Base-by-base conservation (phyloP, 2,888 invertebrate genomes). In the Volucella zonaria region DNA sequence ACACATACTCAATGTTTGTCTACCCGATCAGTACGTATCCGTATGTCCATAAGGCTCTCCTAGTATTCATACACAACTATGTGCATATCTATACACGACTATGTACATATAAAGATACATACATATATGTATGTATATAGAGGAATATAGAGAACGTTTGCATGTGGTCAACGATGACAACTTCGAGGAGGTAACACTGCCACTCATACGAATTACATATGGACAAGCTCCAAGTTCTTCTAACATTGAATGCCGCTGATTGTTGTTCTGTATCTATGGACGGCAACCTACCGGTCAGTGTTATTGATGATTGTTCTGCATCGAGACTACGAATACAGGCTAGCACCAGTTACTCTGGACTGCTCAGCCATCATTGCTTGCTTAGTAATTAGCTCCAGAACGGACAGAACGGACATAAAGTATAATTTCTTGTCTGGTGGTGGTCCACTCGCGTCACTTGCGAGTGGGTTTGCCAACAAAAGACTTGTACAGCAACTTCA, bases 331-430 rank as follows among this genome's bases (percentile, higher is more conserved):
- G 12, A 54, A 10, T 12, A 45, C 74, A 54, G 42, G 47, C 66
- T 64, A 62, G 51, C 43, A 58, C 42, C 66, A 61, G 15, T 23
- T 31, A 23, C 18, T 77, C 15, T 61, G 52, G 31, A 10, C 12
- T 11, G 62, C 47, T 66, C 82, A 73, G 59, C 56, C 73, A 56
- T 77, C 62, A 62, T 79, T 82, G 74, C 80, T 83, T 83, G 80
- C 71, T 83, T 80, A 83, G 83, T 83, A 83, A 83, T 83, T 83
- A 83, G 83, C 80, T 75, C 80, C 80, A 80, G 79, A 83, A 83
- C 80, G 83, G 61, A 80, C 80, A 80, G 79, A 83, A 83, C 76
- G 83, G 66, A 80, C 83, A 76, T 79, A 80, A 75, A 80, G 75
- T 83, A 83, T 83, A 75, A 80, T 75, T 83, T 75, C 75, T 83